Percentiles rank a stretch among this genome's conserved stretches.
Conservation (phyloP, 2,888 invertebrate genomes). For the Ormyrus labotus region DNA sequence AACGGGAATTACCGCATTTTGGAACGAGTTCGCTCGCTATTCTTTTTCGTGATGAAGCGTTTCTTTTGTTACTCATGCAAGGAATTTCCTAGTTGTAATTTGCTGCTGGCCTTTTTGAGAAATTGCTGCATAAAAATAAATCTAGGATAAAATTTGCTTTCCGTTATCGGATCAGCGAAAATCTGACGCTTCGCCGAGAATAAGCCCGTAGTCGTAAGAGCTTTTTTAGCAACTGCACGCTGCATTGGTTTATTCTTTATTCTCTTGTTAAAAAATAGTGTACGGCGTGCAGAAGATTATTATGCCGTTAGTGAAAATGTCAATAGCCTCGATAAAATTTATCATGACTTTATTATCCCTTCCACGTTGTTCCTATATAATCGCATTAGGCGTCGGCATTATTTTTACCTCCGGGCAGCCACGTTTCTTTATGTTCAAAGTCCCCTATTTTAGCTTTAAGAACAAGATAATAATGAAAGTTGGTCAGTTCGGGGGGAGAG, state of each 20-base stretch:
- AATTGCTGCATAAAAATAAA: too few species aligned
- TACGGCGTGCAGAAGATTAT: too few species aligned
- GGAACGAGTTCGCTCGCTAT: conserved; percentile 3
- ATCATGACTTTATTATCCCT: too few species aligned
- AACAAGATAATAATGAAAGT: conserved; percentile 39
- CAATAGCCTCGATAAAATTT: too few species aligned
- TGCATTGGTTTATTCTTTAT: too few species aligned
- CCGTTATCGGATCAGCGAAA: not conserved
- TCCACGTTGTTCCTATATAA: too few species aligned
- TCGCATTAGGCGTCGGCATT: too few species aligned
- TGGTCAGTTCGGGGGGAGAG: conserved; percentile 23
- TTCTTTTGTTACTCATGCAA: conserved; percentile 29
- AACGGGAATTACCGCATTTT: not conserved
- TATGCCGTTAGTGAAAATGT: too few species aligned
- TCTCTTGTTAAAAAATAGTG: too few species aligned
- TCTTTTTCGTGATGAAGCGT: conserved; percentile 36
- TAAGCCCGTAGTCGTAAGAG: too few species aligned
- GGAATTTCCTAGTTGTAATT: conserved; percentile 30
- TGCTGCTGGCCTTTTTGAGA: not conserved
- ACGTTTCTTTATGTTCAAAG: not conserved
- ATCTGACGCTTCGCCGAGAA: not conserved
- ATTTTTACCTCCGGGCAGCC: too few species aligned
- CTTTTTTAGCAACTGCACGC: too few species aligned
- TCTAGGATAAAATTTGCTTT: not conserved
- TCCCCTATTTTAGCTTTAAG: conserved; percentile 19